These are phyloP conservation scores for Holothuria glaberrima DNA, from an alignment of 35 echinoderm and acorn worm species.

Conservation along the genomic window DNA sequence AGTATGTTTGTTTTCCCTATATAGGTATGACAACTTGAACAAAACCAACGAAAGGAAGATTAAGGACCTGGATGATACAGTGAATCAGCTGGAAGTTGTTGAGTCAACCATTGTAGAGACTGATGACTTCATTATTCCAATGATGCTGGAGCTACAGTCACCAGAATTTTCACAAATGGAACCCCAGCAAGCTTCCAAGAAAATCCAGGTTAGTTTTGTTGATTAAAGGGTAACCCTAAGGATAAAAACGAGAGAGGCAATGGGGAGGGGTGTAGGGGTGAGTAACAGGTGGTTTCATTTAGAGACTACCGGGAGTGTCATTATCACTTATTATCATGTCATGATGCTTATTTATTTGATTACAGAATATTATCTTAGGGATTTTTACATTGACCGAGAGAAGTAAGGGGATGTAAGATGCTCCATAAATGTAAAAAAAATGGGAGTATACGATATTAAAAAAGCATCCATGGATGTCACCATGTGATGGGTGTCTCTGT, in stretches of 20 bases:
- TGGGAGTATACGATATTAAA: too few species aligned
- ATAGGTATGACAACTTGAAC: slow-evolving; percentile 56
- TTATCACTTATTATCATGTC: too few species aligned
- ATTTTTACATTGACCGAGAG: too few species aligned
- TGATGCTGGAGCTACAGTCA: slow-evolving; percentile 71
- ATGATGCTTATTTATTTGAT: too few species aligned
- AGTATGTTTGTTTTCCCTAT: neutral
- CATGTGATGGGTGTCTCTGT: too few species aligned
- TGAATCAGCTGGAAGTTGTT: slow-evolving; percentile 51
- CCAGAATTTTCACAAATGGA: slow-evolving; percentile 77
- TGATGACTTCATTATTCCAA: slow-evolving; percentile 76
- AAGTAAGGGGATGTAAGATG: too few species aligned
- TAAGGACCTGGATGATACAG: slow-evolving; percentile 53
- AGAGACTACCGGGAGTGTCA: too few species aligned
- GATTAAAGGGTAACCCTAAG: neutral
- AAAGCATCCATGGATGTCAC: too few species aligned
- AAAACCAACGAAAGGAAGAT: slow-evolving; percentile 63
- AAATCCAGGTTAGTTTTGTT: slow-evolving; percentile 67
- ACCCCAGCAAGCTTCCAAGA: slow-evolving; percentile 60
- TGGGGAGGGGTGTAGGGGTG: neutral
- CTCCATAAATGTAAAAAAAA: too few species aligned
- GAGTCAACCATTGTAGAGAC: slow-evolving; percentile 22
- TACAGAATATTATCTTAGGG: too few species aligned
- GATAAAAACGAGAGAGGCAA: neutral
- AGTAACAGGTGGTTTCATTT: too few species aligned